Evolutionary conservation across 2,888 invertebrate genomes (phyloP).

Genomic region (Globia sparganii): DNA sequence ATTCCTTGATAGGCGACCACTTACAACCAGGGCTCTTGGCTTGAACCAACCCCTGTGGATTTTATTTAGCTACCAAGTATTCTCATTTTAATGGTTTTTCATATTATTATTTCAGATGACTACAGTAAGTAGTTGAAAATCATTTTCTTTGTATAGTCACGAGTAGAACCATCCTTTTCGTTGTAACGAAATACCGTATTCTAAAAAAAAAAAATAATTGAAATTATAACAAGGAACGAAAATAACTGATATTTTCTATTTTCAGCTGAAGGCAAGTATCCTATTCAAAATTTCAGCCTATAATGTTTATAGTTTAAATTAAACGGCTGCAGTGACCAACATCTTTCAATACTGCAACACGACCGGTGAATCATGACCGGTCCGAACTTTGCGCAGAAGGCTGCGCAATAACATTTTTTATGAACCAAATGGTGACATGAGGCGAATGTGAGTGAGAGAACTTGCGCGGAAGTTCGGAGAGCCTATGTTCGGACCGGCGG

Average conservation of each 20-base stretch:
- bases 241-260: not conserved
- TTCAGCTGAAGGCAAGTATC: conserved; percentile 32
- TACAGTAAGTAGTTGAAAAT: conserved; percentile 25
- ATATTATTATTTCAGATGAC: conserved; percentile 29
- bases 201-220: not conserved
- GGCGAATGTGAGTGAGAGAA: not conserved
- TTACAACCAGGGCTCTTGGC: not conserved
- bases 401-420: not conserved
- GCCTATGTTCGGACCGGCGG: not conserved
- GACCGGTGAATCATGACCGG: too few relatives aligned
- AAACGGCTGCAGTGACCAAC: too few relatives aligned
- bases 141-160: not conserved
- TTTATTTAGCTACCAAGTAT: not conserved
- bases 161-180: not conserved
- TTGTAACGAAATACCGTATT: not conserved
- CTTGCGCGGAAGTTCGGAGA: not conserved
- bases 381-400: not conserved
- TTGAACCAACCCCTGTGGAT: not conserved
- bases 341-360: not conserved
- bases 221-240: not conserved
- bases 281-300: not conserved
- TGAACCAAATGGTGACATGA: not conserved
- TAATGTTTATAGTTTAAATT: not conserved
- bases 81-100: not conserved
- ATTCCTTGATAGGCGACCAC: not conserved